phyloP scores from a whole-genome alignment of 2,888 invertebrate genomes.

The Synanthedon formicaeformis region DNA sequence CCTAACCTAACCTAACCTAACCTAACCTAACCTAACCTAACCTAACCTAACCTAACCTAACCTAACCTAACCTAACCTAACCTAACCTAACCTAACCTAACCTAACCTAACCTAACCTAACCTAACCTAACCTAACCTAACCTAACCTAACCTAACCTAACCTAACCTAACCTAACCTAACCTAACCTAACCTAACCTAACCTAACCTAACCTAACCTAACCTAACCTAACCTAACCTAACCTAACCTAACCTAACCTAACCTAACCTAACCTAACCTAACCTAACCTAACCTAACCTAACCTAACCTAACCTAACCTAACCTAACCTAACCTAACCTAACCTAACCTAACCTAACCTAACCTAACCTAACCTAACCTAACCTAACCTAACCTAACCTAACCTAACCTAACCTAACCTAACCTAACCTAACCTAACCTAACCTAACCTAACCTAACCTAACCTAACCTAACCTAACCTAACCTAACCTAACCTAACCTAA shows the following conservation, averaged over 20 bases:
- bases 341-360: no score
- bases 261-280: conserved; percentile 7
- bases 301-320: no score
- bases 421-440: no score
- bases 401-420: no score
- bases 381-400: no score
- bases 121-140: conserved; percentile 2
- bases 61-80: conserved; percentile 2
- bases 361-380: no score
- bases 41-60: conserved; percentile 9
- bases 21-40: conserved; percentile 11
- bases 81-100: background rate
- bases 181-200: conserved; percentile 6
- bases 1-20: conserved; percentile 16
- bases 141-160: conserved; percentile 3
- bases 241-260: conserved; percentile 5
- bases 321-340: no score
- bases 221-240: conserved; percentile 5
- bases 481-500: no score
- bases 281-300: conserved; percentile 7
- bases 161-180: conserved; percentile 4
- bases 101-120: conserved; percentile 1
- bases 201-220: conserved; percentile 3
- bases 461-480: no score
- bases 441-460: no score